phyloP scores from a whole-genome alignment of 35 echinoderm and acorn worm genomes.

The Hemicentrotus pulcherrimus region DNA sequence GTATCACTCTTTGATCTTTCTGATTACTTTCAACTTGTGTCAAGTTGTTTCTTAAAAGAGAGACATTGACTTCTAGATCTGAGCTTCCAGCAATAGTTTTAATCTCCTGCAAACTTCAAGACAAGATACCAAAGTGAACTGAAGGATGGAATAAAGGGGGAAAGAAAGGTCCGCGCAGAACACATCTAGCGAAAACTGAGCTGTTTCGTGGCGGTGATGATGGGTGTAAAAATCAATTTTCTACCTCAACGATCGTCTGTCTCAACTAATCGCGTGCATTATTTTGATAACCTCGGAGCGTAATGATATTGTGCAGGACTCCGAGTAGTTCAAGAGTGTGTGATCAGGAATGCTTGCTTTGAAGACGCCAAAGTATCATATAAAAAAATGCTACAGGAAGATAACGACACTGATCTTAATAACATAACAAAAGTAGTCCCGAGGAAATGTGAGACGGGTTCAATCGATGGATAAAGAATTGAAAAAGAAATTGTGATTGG shows the following conservation, averaged over 20 bases:
- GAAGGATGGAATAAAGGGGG: background rate
- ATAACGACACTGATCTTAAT: too few species aligned
- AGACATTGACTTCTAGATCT: background rate
- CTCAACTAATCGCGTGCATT: constrained; percentile 1
- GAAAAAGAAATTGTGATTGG: too few species aligned
- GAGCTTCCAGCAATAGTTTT: background rate
- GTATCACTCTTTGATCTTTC: background rate
- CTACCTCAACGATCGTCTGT: constrained; percentile 13
- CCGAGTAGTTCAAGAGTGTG: background rate
- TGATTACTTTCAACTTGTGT: background rate
- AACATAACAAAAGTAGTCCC: too few species aligned
- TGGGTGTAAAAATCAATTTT: constrained; percentile 48
- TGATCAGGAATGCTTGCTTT: background rate
- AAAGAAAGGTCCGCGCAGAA: background rate
- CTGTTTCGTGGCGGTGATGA: background rate
- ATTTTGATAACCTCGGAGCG: background rate
- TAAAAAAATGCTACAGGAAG: background rate
- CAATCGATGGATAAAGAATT: too few species aligned
- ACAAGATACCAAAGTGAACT: background rate
- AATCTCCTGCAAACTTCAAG: background rate
- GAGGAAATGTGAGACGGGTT: too few species aligned
- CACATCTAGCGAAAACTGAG: background rate
- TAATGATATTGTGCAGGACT: constrained; percentile 1
- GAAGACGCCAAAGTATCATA: background rate
- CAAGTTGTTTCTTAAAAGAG: background rate